Evolutionary conservation across 1,140 invertebrate species (phyloP), one percentile per base, ranked within the genome.

Genomic region (Luehdorfia chinensis): DNA sequence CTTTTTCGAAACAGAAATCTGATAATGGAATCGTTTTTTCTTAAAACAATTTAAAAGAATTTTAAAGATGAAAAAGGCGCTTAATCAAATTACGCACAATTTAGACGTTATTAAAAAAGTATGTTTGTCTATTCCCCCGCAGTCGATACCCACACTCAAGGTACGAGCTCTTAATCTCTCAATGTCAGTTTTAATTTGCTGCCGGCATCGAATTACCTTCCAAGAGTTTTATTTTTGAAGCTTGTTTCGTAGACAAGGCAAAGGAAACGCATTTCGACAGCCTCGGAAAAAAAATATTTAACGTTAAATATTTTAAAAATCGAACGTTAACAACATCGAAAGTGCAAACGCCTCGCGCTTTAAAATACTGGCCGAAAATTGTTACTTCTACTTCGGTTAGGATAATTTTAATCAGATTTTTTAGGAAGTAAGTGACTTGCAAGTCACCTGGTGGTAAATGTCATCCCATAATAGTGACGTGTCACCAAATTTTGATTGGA

Each of bases 101-200:
- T 62, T 44, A 39, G 54, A 55, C 57, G 45, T 61, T 66, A 69
- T 67, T 66, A 68, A 59, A 66, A 70, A 63, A 63, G 19, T 59
- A 59, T 56, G 64, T 64, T 74, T 69, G 48, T 67, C 54, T 58
- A 59, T 61, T 59, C 53, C 52, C 48, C 49, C 55, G 50, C 48
- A 66, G 63, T 67, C 66, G 57, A 75, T 66, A 63, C 51, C 48
- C 66, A 65, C 63, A 74, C 70, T 74, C 67, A 58, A 74, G 64
- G 63, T 63, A 50, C 43, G 55, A 57, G 57, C 73, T 73, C 68
- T 75, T 84, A 84, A 84, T 84, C 76, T 80, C 74, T 84, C 79
- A 81, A 75, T 78, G 80, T 84, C 80, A 75, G 75, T 72, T 68
- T 80, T 81, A 84, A 84, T 84, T 84, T 84, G 64, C 64, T 57